These are phyloP conservation scores for Drosophila bipectinata DNA, from an alignment of 1,140 invertebrate genomes.

Conservation along the genomic window DNA sequence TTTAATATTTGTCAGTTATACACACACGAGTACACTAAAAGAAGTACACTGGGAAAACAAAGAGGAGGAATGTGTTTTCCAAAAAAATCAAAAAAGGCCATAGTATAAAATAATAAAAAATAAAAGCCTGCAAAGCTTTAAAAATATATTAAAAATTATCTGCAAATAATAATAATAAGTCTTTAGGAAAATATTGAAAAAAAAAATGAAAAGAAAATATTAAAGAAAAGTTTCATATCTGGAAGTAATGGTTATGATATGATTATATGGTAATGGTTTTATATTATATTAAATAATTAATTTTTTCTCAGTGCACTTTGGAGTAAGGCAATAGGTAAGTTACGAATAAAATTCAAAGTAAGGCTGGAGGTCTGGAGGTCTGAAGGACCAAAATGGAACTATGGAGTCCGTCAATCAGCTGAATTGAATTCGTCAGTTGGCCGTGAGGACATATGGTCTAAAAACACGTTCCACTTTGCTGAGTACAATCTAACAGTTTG, in stretches of 20 bases:
- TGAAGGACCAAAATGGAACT: neutral
- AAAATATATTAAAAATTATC: too few species aligned
- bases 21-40: constrained; percentile 17
- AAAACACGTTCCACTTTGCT: constrained; percentile 3
- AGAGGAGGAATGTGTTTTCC: too few species aligned
- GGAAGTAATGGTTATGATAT: too few species aligned
- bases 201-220: too few species aligned
- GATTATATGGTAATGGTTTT: too few species aligned
- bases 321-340: neutral
- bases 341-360: neutral
- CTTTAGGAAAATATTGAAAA: too few species aligned
- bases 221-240: too few species aligned
- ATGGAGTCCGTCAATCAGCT: constrained; percentile 16
- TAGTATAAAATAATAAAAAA: neutral
- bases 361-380: neutral
- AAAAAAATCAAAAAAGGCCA: neutral
- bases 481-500: constrained; percentile 1
- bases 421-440: constrained; percentile 9
- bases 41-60: neutral
- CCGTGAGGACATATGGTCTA: constrained; percentile 2
- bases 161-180: too few species aligned
- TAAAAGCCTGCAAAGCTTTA: neutral
- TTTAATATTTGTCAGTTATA: constrained; percentile 62
- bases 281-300: too few species aligned
- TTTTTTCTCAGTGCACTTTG: too few species aligned